A percentile compares a stretch with the other conserved stretches of the same genome.
Conservation (phyloP, 2,113 vertebrate genomes). For the Pseudorectes ferrugineus region DNA sequence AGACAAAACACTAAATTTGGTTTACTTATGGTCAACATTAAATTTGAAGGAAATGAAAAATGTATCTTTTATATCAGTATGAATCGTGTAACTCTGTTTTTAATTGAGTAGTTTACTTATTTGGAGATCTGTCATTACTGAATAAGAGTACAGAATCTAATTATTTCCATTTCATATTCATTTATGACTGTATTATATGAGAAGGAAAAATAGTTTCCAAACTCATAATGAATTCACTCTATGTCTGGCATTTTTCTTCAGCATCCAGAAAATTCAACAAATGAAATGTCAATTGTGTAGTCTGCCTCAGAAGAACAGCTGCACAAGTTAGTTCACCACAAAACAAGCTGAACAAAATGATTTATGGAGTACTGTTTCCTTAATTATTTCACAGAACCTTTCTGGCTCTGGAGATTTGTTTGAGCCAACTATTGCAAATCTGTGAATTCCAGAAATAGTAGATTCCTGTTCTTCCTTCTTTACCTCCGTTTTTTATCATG, state of each 20-base stretch:
- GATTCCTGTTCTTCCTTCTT: not conserved
- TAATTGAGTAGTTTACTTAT: not conserved
- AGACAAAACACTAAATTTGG: not conserved
- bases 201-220: not conserved
- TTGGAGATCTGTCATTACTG: not conserved
- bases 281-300: not conserved
- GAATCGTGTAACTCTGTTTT: not conserved
- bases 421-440: conserved; percentile 26
- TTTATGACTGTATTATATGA: not conserved
- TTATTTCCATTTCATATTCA: not conserved
- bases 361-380: conserved; percentile 43
- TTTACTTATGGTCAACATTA: not conserved
- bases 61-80: not conserved
- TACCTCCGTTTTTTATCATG: not conserved
- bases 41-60: not conserved
- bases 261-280: not conserved
- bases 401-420: conserved; percentile 4
- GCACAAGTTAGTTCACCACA: not conserved
- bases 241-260: not conserved
- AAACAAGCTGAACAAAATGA: conserved; percentile 9
- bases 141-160: not conserved
- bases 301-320: conserved; percentile 27
- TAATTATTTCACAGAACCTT: conserved; percentile 35
- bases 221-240: not conserved
- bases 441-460: conserved; percentile 13